phyloP scores from a whole-genome alignment of 2,113 vertebrate genomes.

The Neotoma lepida region DNA sequence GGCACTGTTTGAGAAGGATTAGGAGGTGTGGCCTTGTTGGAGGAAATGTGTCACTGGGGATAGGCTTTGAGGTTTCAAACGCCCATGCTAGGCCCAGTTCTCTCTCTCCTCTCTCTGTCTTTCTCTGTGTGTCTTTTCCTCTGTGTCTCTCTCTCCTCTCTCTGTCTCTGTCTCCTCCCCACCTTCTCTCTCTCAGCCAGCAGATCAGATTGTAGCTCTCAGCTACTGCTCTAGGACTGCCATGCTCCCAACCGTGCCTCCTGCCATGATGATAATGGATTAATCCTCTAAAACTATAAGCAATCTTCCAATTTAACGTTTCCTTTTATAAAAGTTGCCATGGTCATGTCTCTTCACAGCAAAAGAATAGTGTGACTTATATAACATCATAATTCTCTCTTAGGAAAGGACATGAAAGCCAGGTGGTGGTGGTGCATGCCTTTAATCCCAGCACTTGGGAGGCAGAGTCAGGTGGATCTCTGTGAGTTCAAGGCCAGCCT shows the following conservation, averaged over 20 bases:
- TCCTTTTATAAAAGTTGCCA: background rate
- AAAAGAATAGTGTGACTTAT: background rate
- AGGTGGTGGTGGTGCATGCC: background rate
- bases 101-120: no score
- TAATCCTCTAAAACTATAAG: background rate
- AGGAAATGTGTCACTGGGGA: background rate
- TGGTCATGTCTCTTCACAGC: background rate
- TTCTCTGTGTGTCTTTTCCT: no score
- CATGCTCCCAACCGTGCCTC: background rate
- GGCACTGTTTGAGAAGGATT: background rate
- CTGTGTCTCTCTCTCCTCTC: no score
- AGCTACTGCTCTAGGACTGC: background rate
- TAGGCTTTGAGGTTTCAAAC: background rate
- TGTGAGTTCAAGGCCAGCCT: background rate
- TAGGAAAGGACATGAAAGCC: background rate
- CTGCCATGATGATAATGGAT: background rate
- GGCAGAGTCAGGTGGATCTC: background rate
- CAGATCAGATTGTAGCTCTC: background rate
- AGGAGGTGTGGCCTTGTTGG: background rate
- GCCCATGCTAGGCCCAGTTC: background rate
- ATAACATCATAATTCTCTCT: background rate
- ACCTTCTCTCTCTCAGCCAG: no score
- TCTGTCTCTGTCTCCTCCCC: background rate
- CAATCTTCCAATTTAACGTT: background rate
- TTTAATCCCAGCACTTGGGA: background rate